Evolutionary conservation across 2,113 vertebrate genomes (phyloP), one percentile per base, ranked within the genome.

Genomic region (Ellobius talpinus): DNA sequence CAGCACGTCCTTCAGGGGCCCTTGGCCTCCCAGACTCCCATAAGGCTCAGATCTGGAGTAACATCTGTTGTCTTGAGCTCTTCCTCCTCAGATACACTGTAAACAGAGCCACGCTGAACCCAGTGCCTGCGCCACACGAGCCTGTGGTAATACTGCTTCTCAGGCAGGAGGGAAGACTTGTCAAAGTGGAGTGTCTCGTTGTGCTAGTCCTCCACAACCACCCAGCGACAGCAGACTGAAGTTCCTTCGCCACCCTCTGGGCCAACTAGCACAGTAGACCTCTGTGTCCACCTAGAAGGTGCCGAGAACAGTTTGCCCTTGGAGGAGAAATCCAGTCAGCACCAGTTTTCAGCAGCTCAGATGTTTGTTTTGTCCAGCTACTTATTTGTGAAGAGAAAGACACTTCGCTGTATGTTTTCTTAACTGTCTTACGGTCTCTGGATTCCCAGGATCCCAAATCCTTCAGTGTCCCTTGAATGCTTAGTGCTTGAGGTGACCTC

Each of bases 261-360:
- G 63, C 79, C 42, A 77, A 87, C 76, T 47, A 86, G 58, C 21
- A 91, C 21, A 91, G 63, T 94, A n/a, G 65, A 85, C 42, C 68
- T 90, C 92, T 96, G 84, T 61, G 7, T 88, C 50, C 66, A 81
- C n/a, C 24, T 11, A 50, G n/a, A 89, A 88, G 33, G 9, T 36
- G 74, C 23, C 29, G 50, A 66, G 82, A 96, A 66, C 63, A 88
- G 58, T 93, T 95, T 97, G 68, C 42, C 72, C 76, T 91, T 94
- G 47, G 87, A 87, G 87, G 55, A 87, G 29, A 95, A 95, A 94
- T 36, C 31, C 52, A 55, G 50, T 65, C 65, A 65, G 87, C 87
- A 87, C 42, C 8, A 72, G 73, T 96, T 91, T 93, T 92, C 84
- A 93, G 93, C 93, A 94, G 29, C 94, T 90, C 87, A 95, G 95